Evolutionary conservation across 2,888 invertebrate species (phyloP), one percentile per base, ranked within the genome.

Genomic region (Ectropis crepuscularia): DNA sequence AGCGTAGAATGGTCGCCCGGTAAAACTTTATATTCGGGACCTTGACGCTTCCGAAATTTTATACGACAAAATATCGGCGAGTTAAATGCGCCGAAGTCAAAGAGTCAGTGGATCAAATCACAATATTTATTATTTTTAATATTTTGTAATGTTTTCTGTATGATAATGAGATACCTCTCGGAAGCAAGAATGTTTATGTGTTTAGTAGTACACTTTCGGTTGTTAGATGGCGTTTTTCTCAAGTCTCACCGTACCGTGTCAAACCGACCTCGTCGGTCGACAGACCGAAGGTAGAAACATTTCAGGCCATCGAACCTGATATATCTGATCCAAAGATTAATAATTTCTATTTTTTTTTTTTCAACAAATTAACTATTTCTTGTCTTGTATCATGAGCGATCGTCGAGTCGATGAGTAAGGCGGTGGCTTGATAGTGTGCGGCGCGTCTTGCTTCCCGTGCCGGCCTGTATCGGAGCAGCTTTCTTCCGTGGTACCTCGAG

Each of bases 391-490:
- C 16, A 28, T 28, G 16, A 28, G 16, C 4, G 16, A 28, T 28
- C 16, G 16, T 28, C 16, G 16, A 28, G 49, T 50, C 38, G 61
- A 38, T 45, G 38, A 45, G 16, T 28, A 28, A 28, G 16, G 16
- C 16, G 16, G 16, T 28, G 16, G 16, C 16, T 28, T 28, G 16
- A 28, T 28, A 28, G 16, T 28, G 16, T 28, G 16, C 16, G 16
- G 16, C 16, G 16, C 16, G 41, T 41, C 7, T 7, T 41, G 41
- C 41, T 9, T 53, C 39, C 50, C 47, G 37, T 51, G 49, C 39
- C 49, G 38, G 45, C 49, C 10, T 47, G 42, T 57, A 39, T 58
- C 53, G 37, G 63, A 59, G 63, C 63, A 63, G 63, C 63, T 63
- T 55, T 45, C 53, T 58, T 55, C 55, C 49, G 36, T 48, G 59